A percentile compares a stretch with the other conserved stretches of the same genome.
phyloP scores from a whole-genome alignment of 2,113 vertebrate genomes.

The Propithecus coquereli region DNA sequence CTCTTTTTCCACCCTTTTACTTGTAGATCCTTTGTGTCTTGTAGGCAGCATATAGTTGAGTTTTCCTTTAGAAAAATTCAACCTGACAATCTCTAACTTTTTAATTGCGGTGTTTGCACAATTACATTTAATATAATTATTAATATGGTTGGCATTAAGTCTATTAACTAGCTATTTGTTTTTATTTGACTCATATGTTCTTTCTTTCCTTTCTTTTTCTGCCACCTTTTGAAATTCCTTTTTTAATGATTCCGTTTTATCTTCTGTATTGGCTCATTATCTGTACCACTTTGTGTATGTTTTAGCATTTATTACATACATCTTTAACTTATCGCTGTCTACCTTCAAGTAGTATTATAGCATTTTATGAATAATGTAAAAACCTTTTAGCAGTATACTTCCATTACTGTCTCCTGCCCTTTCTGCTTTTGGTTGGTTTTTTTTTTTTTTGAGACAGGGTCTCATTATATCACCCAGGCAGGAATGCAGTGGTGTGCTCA shows the following conservation, averaged over 20 bases:
- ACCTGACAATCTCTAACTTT: background rate
- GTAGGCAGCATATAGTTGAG: background rate
- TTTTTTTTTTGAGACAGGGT: too few species aligned
- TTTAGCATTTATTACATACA: background rate
- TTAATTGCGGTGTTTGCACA: background rate
- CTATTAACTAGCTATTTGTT: background rate
- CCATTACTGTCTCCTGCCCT: background rate
- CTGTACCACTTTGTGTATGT: background rate
- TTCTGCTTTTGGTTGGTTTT: background rate
- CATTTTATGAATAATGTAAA: background rate
- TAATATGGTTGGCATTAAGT: background rate
- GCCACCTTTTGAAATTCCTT: background rate
- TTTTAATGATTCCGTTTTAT: background rate
- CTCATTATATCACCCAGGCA: too few species aligned
- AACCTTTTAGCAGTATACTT: background rate
- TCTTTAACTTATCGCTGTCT: background rate
- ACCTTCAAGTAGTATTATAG: background rate
- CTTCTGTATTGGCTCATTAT: background rate
- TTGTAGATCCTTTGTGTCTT: background rate
- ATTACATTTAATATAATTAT: background rate
- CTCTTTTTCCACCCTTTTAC: background rate
- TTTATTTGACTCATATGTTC: background rate
- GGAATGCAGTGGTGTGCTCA: too few species aligned
- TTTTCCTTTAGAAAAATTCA: background rate
- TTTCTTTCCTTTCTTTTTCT: background rate